Base-by-base conservation (phyloP, 2,888 invertebrate species). In the Diaperis boleti region DNA sequence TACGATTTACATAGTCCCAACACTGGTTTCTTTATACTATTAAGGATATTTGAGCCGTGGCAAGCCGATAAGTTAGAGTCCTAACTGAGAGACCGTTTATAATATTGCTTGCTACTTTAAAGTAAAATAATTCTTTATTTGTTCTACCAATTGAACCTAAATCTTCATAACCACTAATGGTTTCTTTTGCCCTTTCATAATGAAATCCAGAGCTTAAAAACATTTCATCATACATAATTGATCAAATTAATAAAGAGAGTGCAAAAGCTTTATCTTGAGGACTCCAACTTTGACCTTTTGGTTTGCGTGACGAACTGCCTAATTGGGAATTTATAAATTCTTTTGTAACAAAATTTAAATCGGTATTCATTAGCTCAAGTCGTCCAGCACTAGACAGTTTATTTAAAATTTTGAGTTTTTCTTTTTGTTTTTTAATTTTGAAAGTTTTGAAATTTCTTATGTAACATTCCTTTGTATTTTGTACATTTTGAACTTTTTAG, bases 131-230 rank as follows among this genome's bases (percentile, higher is more conserved):
- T n/a, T n/a, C n/a, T 33, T 57, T 45, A 55, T 49, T 37, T 37
- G 37, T 18, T 10, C 63, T 14, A 4, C 66, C 69, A 22, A 63
- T 35, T 10, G 35, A 29, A 18, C 69, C 69, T 20, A 68, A 29
- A 55, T 69, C 69, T 14, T 52, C 64, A 64, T 49, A 68, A 15
- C 67, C 67, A 41, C 33, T 41, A n/a, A 68, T 52, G 33, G 11
- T 54, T 41, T 61, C 35, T 45, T 22, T 22, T 7, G 7, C 7
- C 22, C 7, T 22, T 22, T 22, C 22, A 22, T 22, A 22, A 22
- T 22, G 31, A 31, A 62, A 49, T 15, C 41, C 45, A 10, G 13
- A 5, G 15, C 10, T 33, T 11, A 60, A 57, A 14, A 54, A 52
- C 10, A 64, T 57, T 49, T 55, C 62, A 56, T 52, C 39, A 55